Conservation (phyloP, 1,140 invertebrate genomes). For the Euglossa dilemma region DNA sequence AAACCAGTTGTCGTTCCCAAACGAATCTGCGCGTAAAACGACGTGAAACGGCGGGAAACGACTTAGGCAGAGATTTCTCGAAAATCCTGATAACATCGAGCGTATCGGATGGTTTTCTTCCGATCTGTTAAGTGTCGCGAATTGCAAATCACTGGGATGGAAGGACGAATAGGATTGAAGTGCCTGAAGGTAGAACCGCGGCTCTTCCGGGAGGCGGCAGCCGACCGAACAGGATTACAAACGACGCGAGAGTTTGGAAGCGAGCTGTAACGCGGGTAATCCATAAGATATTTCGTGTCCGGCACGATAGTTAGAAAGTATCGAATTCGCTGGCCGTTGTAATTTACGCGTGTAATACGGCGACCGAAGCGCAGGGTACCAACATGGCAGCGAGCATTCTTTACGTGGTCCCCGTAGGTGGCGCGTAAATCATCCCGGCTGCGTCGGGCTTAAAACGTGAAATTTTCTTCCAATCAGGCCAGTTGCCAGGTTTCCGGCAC, state of each 20-base stretch:
- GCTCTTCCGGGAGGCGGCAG: conserved; percentile 60
- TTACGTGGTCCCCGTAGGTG: neutral
- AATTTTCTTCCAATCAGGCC: conserved; percentile 67
- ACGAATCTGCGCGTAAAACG: no score
- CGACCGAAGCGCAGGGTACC: neutral
- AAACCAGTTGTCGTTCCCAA: no score
- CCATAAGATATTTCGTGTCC: conserved; percentile 48
- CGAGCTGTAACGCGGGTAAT: conserved; percentile 50
- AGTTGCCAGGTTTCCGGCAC: conserved; percentile 56
- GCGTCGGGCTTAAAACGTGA: conserved; percentile 41
- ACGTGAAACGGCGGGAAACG: neutral
- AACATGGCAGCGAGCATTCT: neutral
- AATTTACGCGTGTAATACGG: conserved; percentile 32
- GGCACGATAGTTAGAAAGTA: conserved; percentile 28
- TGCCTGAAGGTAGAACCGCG: conserved; percentile 47
- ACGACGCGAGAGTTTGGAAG: conserved; percentile 43
- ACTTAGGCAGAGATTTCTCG: neutral
- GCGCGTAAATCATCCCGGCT: conserved; percentile 26
- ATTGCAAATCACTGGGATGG: conserved; percentile 64
- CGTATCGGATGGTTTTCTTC: conserved; percentile 48
- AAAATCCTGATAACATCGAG: conserved; percentile 34
- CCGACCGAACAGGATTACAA: conserved; percentile 57
- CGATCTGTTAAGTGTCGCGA: conserved; percentile 59
- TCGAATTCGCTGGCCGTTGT: conserved; percentile 50
- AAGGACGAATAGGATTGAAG: conserved; percentile 63